Conservation (phyloP, 2,888 invertebrate species). For the Oasisia sp. region DNA sequence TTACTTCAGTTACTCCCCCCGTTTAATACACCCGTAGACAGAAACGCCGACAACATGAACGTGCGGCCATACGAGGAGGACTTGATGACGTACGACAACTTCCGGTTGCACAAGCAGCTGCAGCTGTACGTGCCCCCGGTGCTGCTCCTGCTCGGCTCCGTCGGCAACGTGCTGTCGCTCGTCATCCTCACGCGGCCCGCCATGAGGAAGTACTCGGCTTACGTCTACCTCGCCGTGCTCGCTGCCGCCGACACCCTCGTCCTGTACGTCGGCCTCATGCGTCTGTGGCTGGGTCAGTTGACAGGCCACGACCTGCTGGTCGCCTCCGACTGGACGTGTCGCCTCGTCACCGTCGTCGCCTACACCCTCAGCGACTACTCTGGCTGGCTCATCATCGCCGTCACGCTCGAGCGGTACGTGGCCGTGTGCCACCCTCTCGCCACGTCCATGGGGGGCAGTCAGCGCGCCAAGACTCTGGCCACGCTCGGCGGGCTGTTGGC, state of each 20-base stretch:
- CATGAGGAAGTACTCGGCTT: conserved; percentile 53
- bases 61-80: conserved; percentile 34
- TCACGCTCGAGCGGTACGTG: conserved; percentile 43
- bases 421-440: conserved; percentile 57
- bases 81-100: conserved; percentile 33
- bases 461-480: conserved; percentile 51
- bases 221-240: conserved; percentile 55
- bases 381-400: conserved; percentile 46
- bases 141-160: conserved; percentile 53
- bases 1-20: background rate
- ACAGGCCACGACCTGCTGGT: conserved; percentile 48
- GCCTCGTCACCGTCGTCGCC: conserved; percentile 49
- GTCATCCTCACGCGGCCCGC: conserved; percentile 54
- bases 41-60: conserved; percentile 27
- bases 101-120: conserved; percentile 45
- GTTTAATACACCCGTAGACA: background rate
- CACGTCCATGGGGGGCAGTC: conserved; percentile 47
- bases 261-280: conserved; percentile 54
- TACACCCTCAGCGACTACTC: conserved; percentile 58
- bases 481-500: conserved; percentile 31
- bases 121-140: conserved; percentile 53
- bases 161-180: conserved; percentile 59
- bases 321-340: conserved; percentile 51
- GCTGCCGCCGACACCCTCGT: conserved; percentile 56
- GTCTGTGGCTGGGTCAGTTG: conserved; percentile 56